These are phyloP conservation scores for Ectemnius cavifrons DNA, from an alignment of 2,888 invertebrate genomes.

Conservation along the genomic window DNA sequence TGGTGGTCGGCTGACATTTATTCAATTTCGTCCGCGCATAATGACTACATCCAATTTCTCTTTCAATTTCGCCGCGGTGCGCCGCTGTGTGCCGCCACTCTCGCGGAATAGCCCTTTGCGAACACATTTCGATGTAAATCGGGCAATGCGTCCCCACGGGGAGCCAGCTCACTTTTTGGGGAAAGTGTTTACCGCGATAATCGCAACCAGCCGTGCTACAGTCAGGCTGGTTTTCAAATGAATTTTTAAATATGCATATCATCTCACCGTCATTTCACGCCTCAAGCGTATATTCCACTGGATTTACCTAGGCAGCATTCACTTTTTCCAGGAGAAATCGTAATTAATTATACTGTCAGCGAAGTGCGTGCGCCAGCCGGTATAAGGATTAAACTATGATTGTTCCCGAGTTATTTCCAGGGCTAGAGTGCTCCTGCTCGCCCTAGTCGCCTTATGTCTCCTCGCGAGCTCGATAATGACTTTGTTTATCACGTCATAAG, in stretches of 20 bases:
- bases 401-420: slow-evolving; percentile 49
- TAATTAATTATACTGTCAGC: slow-evolving; percentile 6
- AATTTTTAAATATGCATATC: slow-evolving; percentile 1
- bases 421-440: neutral
- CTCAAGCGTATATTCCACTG: neutral
- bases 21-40: slow-evolving; percentile 2
- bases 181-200: neutral
- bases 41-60: slow-evolving; percentile 9
- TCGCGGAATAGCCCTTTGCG: neutral
- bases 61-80: slow-evolving; percentile 5
- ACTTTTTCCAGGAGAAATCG: neutral
- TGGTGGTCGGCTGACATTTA: slow-evolving; percentile 10
- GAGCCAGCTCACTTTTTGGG: slow-evolving; percentile 1
- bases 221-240: neutral
- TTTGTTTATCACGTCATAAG: slow-evolving; percentile 73
- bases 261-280: neutral
- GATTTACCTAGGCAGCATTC: too few species aligned
- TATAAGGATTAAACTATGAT: neutral
- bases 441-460: slow-evolving; percentile 58
- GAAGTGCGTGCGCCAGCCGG: slow-evolving; percentile 17
- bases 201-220: neutral
- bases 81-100: neutral
- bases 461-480: slow-evolving; percentile 64
- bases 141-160: slow-evolving; percentile 2
- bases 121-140: slow-evolving; percentile 7